Percentiles rank a stretch among this genome's conserved stretches.
These are phyloP conservation scores for Nothocercus nigrocapillus DNA, from an alignment of 2,113 vertebrate species.

Conservation along the genomic window DNA sequence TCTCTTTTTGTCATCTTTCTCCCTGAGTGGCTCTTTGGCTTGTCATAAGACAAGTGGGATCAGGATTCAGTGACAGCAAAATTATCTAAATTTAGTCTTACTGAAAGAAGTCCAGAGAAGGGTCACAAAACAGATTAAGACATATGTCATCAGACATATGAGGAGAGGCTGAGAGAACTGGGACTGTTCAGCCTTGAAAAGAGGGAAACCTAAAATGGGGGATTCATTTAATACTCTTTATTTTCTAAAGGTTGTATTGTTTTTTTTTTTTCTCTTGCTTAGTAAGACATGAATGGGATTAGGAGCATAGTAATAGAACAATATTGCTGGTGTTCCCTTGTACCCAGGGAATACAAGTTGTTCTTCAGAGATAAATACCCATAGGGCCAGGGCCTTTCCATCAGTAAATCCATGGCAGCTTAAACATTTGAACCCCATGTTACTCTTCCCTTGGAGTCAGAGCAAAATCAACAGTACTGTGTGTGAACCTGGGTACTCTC, in stretches of 20 bases:
- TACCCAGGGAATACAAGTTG: not conserved
- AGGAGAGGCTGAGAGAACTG: not conserved
- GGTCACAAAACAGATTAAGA: not conserved
- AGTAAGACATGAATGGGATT: not conserved
- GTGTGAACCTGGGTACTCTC: not conserved
- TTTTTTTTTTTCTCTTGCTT: not conserved
- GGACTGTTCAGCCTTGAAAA: not conserved
- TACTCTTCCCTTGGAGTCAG: not conserved
- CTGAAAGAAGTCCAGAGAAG: not conserved
- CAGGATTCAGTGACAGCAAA: not conserved
- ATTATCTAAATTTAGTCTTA: not conserved
- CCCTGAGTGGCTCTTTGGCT: not conserved
- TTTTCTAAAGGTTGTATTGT: not conserved
- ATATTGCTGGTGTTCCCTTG: not conserved
- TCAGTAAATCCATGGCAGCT: not conserved
- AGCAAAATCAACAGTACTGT: not conserved
- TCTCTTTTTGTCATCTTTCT: not conserved
- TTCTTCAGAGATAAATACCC: not conserved
- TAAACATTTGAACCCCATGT: not conserved
- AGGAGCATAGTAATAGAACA: not conserved
- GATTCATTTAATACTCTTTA: not conserved
- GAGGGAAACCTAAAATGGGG: not conserved
- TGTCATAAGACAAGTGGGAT: not conserved
- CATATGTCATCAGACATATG: accelerated
- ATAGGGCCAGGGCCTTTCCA: not conserved